Conservation (phyloP, 1,140 invertebrate genomes). For the Drosophila persimilis region DNA sequence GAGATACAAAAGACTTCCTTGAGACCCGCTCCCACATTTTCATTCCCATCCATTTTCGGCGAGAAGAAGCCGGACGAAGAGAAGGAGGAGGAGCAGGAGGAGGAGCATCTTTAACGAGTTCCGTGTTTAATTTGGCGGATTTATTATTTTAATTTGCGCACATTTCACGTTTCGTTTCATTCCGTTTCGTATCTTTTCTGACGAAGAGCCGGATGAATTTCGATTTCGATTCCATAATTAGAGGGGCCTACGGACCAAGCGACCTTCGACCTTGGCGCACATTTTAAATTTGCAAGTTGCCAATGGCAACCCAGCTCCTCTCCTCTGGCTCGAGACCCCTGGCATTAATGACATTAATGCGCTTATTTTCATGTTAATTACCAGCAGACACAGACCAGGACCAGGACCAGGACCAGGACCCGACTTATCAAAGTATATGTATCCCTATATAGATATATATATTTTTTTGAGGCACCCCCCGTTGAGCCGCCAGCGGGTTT, state of each 20-base stretch:
- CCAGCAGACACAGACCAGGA: conserved; percentile 55
- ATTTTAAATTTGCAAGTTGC: conserved; percentile 10
- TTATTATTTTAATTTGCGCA: conserved; percentile 81
- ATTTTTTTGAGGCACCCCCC: conserved; percentile 7
- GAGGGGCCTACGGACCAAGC: conserved; percentile 12
- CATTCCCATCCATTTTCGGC: no score
- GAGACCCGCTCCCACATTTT: no score
- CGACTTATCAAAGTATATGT: neutral
- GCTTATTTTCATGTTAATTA: conserved; percentile 78
- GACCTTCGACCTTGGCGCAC: conserved; percentile 3
- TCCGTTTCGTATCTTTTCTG: conserved; percentile 4
- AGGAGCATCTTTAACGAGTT: conserved; percentile 59
- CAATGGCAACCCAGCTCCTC: neutral
- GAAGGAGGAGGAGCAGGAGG: no score
- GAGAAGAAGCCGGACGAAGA: no score
- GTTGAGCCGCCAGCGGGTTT: conserved; percentile 31
- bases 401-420: neutral
- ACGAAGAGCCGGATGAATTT: conserved; percentile 29
- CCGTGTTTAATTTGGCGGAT: conserved; percentile 72
- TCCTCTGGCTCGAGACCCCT: conserved; percentile 34
- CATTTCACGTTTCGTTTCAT: conserved; percentile 44
- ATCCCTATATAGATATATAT: neutral
- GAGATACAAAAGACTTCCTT: conserved; percentile 51
- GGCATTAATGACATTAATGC: conserved; percentile 60
- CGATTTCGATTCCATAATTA: conserved; percentile 74